These are phyloP conservation scores for Callosobruchus maculatus DNA, from an alignment of 2,888 invertebrate species.

Conservation along the genomic window DNA sequence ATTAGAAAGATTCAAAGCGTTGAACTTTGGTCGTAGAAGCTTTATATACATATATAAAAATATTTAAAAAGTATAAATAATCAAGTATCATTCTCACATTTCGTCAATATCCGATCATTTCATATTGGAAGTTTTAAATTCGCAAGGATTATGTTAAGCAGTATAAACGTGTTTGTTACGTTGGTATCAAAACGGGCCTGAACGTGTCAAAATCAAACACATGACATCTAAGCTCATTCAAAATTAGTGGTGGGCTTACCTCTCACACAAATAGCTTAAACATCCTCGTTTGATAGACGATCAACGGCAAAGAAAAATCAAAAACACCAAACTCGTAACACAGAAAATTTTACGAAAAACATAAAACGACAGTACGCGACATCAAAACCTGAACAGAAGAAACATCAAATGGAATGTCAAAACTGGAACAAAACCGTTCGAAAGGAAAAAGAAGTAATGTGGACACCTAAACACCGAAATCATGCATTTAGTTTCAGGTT, in stretches of 20 bases:
- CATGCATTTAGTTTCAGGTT: too few species aligned
- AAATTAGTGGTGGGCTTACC: not conserved
- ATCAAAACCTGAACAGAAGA: not conserved
- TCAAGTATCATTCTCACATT: too few species aligned
- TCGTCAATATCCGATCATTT: too few species aligned
- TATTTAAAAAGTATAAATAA: too few species aligned
- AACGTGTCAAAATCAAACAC: not conserved
- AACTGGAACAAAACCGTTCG: slow-evolving; percentile 3
- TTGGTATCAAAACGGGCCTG: not conserved
- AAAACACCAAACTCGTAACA: not conserved
- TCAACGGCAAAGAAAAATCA: not conserved
- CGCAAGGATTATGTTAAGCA: not conserved
- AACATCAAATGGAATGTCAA: slow-evolving; percentile 13
- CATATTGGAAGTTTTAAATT: too few species aligned
- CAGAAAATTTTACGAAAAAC: not conserved
- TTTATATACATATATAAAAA: too few species aligned
- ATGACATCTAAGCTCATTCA: not conserved
- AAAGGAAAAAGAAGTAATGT: slow-evolving; percentile 4
- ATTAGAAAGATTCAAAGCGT: too few species aligned
- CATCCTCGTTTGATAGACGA: not conserved
- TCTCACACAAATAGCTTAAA: not conserved
- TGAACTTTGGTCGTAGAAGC: too few species aligned
- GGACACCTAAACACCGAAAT: too few species aligned
- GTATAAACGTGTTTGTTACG: not conserved
- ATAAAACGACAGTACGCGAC: not conserved